Evolutionary conservation across 1,140 invertebrate genomes (phyloP).

Genomic region (Mercenaria mercenaria): DNA sequence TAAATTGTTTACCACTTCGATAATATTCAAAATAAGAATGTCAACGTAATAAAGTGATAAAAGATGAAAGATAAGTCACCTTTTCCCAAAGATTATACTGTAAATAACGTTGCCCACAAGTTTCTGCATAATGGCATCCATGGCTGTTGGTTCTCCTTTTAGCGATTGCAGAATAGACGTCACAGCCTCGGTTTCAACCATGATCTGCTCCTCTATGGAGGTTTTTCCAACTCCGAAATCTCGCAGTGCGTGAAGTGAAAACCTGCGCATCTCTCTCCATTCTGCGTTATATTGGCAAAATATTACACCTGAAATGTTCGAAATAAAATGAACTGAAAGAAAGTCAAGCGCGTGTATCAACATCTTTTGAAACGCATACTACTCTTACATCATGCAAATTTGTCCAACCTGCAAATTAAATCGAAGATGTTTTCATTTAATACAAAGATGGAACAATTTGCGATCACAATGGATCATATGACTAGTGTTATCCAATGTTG

Average conservation of each 20-base stretch:
- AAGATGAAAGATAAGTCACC: too few relatives aligned
- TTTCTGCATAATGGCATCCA: not conserved
- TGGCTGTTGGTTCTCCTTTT: not conserved
- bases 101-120: not conserved
- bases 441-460: too few relatives aligned
- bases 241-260: conserved; percentile 90
- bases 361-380: too few relatives aligned
- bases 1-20: too few relatives aligned
- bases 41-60: too few relatives aligned
- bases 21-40: too few relatives aligned
- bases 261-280: conserved; percentile 92
- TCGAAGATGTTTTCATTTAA: too few relatives aligned
- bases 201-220: conserved; percentile 91
- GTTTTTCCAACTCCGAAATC: conserved; percentile 92
- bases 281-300: conserved; percentile 84
- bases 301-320: not conserved
- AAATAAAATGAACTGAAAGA: too few relatives aligned
- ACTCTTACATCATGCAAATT: too few relatives aligned
- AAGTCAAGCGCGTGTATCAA: too few relatives aligned
- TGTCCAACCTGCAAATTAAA: not conserved
- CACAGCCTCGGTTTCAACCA: conserved; percentile 87
- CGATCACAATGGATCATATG: too few relatives aligned
- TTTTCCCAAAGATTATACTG: conserved; percentile 9
- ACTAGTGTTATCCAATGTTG: too few relatives aligned
- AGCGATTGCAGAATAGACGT: conserved; percentile 25